phyloP scores from a whole-genome alignment of 1,140 invertebrate species.

The Eupristina koningsbergeri region DNA sequence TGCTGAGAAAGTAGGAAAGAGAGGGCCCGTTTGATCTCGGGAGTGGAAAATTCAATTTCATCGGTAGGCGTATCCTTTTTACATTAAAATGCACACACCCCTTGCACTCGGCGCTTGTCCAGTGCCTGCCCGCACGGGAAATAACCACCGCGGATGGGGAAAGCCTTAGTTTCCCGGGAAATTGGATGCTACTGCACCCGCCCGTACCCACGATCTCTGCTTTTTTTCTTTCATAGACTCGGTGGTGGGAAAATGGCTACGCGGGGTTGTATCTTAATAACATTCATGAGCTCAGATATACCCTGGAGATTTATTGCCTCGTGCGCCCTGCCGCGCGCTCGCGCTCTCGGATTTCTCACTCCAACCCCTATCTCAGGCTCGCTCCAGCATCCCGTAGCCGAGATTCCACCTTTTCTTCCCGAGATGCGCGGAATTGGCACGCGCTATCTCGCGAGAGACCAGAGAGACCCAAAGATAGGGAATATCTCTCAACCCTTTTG shows the following conservation, averaged over 20 bases:
- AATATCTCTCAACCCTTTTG: conserved; percentile 44
- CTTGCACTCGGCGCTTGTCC: background rate
- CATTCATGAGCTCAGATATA: conserved; percentile 74
- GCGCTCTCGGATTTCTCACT: conserved; percentile 4
- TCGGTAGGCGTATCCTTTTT: background rate
- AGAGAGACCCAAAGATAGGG: background rate
- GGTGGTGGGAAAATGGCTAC: background rate
- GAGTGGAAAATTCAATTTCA: background rate
- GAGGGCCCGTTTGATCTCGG: background rate
- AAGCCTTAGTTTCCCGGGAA: background rate
- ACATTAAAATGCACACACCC: background rate
- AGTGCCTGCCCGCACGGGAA: background rate
- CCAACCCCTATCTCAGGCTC: background rate
- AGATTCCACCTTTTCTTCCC: conserved; percentile 39
- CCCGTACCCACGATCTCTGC: background rate
- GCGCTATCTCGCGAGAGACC: conserved; percentile 27
- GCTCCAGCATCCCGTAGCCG: background rate
- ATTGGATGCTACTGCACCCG: background rate
- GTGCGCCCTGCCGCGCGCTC: conserved; percentile 14
- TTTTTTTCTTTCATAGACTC: background rate
- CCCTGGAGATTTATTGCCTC: conserved; percentile 56
- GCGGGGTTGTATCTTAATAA: conserved; percentile 73
- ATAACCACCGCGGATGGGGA: background rate
- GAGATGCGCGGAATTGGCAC: conserved; percentile 38
- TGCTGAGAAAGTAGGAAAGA: background rate